Evolutionary conservation across 2,113 vertebrate species (phyloP), one percentile per base, ranked within the genome.

Genomic region (Gambusia affinis): DNA sequence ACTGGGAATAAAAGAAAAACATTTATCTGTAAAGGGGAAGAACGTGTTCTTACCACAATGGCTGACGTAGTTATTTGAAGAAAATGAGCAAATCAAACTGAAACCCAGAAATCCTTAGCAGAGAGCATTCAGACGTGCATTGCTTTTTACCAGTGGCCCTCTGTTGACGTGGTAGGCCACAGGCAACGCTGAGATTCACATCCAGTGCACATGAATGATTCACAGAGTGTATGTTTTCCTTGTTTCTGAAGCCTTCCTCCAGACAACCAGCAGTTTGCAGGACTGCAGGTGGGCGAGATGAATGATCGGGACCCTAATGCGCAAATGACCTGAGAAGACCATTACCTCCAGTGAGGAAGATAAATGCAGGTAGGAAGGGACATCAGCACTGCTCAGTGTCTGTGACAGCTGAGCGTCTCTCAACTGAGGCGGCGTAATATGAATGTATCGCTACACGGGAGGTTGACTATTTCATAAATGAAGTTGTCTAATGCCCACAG

Each of bases 371-470:
- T 90, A 72, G 88, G 87, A 79, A 74, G 75, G 86, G 82, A 88
- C 91, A 91, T 93, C 85, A 90, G 88, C 90, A 85, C 82, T 90
- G 91, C 91, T 92, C 91, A 89, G 88, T 74, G 85, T 75, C 90
- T 87, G 87, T 91, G 90, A 92, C 91, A 91, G 90, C 76, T 30
- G 73, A 28, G 65, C 73, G 80, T 91, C 90, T 91, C 91, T 92
- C 87, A 89, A 90, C 77, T 84, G 84, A 86, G 81, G 85, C 87
- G 66, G 81, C 78, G 75, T 91, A 92, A 93, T 93, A 85, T 89
- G 91, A 91, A 92, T 84, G 91, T 90, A 91, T 88, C 86, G 84
- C 92, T 92, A 88, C 91, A 93, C 85, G 91, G 89, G 87, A 92
- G 90, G 89, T 89, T 91, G 87, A 86, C 84, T 86, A 80, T 88